phyloP scores from a whole-genome alignment of 2,888 invertebrate genomes.

The Eupithecia vulgata region DNA sequence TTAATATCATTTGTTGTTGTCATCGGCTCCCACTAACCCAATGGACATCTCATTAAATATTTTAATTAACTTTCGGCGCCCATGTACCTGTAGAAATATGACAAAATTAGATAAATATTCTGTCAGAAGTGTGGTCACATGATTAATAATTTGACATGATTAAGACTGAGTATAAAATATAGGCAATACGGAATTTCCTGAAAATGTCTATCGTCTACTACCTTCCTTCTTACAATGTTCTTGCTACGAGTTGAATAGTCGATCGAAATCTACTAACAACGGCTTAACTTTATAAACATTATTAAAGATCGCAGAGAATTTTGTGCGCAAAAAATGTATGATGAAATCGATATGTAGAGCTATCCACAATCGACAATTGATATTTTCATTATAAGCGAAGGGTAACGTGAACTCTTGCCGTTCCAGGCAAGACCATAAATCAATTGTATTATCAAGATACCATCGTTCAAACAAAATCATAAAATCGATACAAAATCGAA shows the following conservation, averaged over 20 bases:
- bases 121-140: slow-evolving; percentile 52
- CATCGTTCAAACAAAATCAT: slow-evolving; percentile 26
- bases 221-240: too few species aligned
- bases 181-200: too few species aligned
- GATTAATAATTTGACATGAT: slow-evolving; percentile 58
- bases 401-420: background rate
- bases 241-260: too few species aligned
- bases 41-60: slow-evolving; percentile 78
- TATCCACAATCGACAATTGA: background rate
- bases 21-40: slow-evolving; percentile 70
- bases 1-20: slow-evolving; percentile 79
- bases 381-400: background rate
- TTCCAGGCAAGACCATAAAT: background rate
- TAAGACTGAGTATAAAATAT: slow-evolving; percentile 41
- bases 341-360: background rate
- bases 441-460: background rate
- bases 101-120: slow-evolving; percentile 69
- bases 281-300: too few species aligned
- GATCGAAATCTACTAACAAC: too few species aligned
- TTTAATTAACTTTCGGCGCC: slow-evolving; percentile 78
- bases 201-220: too few species aligned
- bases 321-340: background rate
- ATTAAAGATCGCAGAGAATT: background rate
- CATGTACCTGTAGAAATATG: slow-evolving; percentile 55
- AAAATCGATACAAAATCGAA: slow-evolving; percentile 30